Percentiles rank a stretch among this genome's conserved stretches.
These are phyloP conservation scores for Vidua macroura DNA, from an alignment of 2,113 vertebrate species.

Conservation along the genomic window DNA sequence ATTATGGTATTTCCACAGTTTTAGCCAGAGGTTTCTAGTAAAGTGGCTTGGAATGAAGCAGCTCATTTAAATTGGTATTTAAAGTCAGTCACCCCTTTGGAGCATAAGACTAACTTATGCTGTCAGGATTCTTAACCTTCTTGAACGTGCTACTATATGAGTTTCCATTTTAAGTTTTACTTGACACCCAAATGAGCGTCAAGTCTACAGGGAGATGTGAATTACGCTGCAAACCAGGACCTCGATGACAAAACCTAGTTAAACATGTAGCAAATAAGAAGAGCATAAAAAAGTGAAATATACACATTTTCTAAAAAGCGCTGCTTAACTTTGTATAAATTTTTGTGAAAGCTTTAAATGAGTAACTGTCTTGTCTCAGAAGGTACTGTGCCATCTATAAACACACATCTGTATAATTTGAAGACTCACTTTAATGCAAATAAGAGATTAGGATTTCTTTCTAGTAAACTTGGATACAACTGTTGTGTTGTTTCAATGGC, in stretches of 20 bases:
- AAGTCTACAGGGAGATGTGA: slow-evolving; percentile 8
- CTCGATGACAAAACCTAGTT: slow-evolving; percentile 43
- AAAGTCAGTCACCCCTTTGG: neutral
- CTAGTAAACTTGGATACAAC: slow-evolving; percentile 96
- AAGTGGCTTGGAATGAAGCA: neutral
- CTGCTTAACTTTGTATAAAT: slow-evolving; percentile 35
- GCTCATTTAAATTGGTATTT: neutral
- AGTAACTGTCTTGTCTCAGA: slow-evolving; percentile 52
- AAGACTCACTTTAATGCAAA: slow-evolving; percentile 96
- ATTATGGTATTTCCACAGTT: neutral
- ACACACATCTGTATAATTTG: slow-evolving; percentile 65
- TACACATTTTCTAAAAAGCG: slow-evolving; percentile 33
- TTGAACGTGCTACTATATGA: neutral
- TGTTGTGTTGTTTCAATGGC: slow-evolving; percentile 99
- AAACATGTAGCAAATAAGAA: slow-evolving; percentile 43
- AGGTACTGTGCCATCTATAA: slow-evolving; percentile 63
- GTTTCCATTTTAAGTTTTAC: neutral
- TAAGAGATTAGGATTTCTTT: slow-evolving; percentile 97
- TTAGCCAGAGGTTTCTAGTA: neutral
- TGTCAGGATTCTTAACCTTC: neutral
- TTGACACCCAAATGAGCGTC: neutral
- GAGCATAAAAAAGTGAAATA: slow-evolving; percentile 42
- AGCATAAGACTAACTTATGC: neutral
- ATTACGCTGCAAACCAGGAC: slow-evolving; percentile 37
- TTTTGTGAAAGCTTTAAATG: slow-evolving; percentile 45